Evolutionary conservation across 2,888 invertebrate species (phyloP), one percentile per base, ranked within the genome.

Genomic region (Mythimna ferrago): DNA sequence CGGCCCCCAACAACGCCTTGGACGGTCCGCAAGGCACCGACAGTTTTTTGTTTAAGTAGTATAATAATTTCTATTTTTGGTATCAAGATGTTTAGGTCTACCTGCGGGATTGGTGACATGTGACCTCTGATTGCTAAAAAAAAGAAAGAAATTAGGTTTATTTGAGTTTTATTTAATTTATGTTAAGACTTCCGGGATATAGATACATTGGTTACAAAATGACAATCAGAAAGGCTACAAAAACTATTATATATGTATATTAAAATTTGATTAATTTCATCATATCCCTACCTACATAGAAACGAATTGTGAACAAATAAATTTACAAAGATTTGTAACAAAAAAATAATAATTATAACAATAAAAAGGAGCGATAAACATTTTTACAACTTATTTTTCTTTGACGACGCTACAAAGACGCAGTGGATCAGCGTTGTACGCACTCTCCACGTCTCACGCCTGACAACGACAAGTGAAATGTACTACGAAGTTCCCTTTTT

Each of bases 1-100:
- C 89, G 90, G 90, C 93, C 92, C 92, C 92, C 91, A 89, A 91
- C 92, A 91, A 93, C 91, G 91, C 89, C 90, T 91, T 89, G 92
- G 89, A 92, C 91, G 88, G 92, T 92, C 89, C 88, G 91, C 92
- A 91, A 89, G 88, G 81, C 83, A 90, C 88, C 86, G 70, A 73
- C 75, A 76, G 74, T 78, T 85, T 89, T 87, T 89, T 85, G 81
- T 82, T 84, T 76, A 84, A 82, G 77, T 86, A 83, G 79, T 86
- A 84, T 86, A 73, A 81, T 83, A 81, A 84, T 82, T 82, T 81
- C 64, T 84, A 86, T 84, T 78, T 84, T 76, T 78, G 38, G 66
- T 65, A 87, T 86, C 78, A 86, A 87, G 86, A 86, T 80, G 76
- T 87, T 80, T 61, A 66, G 41, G 71, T 73, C 58, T 74, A 78